Base-by-base conservation (phyloP, 2,797 vertebrate genomes). In the Chelidonichthys spinosus region DNA sequence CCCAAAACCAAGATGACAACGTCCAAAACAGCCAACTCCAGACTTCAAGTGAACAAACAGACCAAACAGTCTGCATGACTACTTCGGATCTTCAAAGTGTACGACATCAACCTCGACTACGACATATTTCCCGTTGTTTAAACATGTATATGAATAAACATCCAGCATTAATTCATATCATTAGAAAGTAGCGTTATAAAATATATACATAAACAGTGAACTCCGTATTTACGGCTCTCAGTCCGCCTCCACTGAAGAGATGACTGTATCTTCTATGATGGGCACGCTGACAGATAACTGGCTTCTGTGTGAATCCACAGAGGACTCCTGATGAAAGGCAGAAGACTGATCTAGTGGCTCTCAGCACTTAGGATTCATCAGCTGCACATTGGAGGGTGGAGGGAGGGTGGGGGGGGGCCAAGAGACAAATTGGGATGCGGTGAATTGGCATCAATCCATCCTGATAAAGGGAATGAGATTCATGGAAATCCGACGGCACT, bases 401-500 rank as follows among this genome's bases (percentile, higher is more conserved):
- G 65, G 64, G 54, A 58, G 65, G 64, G 65, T 40, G 40, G 47
- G 47, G 47, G 62, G 3, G 44, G 83, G 73, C 40, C n/a, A 5
- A 63, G 72, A 71, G 78, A 85, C 77, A 68, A 69, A 86, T 71
- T 54, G 79, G 78, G 77, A 83, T 63, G 42, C 35, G 54, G 59
- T 43, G 53, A 73, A 80, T 47, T 62, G 72, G 63, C 74, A 79
- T 86, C 81, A 75, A 76, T 87, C 77, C 50, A 5, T 85, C 69
- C 68, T 71, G 77, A 86, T 89, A 75, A 87, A 88, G 76, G 87
- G 78, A 87, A 87, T 85, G 85, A 87, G 65, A 83, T 90, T 85
- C 79, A 84, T 84, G 63, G 74, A 76, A 79, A 84, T 74, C 55
- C 69, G 69, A 55, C 18, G 2, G 32, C 72, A 71, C 62, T 77